A percentile compares a stretch with the other conserved stretches of the same genome.
Conservation (phyloP, 2,888 invertebrate genomes). For the Colletes collaris region DNA sequence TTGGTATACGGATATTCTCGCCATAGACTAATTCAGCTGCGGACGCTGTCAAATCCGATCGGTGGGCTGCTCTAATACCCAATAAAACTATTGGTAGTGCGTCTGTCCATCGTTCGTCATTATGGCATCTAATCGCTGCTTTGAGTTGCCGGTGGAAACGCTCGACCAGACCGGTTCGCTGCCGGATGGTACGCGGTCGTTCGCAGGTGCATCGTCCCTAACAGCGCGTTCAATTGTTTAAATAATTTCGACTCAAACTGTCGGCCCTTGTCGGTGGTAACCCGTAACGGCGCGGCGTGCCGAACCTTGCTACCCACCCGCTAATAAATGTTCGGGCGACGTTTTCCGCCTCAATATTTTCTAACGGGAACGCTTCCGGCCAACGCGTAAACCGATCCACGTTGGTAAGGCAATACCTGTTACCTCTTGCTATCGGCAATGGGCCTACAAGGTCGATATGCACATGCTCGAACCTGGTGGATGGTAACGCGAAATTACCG, state of each 20-base stretch:
- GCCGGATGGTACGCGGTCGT: too few species aligned
- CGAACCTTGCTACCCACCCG: background rate
- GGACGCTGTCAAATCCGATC: too few species aligned
- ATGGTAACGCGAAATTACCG: background rate
- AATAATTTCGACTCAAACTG: background rate
- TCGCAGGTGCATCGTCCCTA: too few species aligned
- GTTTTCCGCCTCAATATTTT: background rate
- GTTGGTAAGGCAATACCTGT: slow-evolving; percentile 5
- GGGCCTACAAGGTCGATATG: slow-evolving; percentile 16
- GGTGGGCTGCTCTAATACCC: too few species aligned
- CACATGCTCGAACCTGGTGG: slow-evolving; percentile 14
- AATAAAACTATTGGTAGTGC: too few species aligned
- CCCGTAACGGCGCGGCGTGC: background rate
- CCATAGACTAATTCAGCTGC: too few species aligned
- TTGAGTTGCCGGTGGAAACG: too few species aligned
- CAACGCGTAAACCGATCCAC: slow-evolving; percentile 11
- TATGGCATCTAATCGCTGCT: too few species aligned
- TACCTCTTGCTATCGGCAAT: background rate
- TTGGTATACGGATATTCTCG: too few species aligned
- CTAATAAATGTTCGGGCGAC: background rate
- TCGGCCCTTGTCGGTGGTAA: slow-evolving; percentile 10
- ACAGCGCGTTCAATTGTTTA: too few species aligned
- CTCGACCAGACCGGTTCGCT: too few species aligned
- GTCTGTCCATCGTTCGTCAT: too few species aligned
- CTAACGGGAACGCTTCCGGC: background rate